A percentile compares a stretch with the other conserved stretches of the same genome.
Conservation (phyloP, 2,797 vertebrate species). For the Onychomys torridus region DNA sequence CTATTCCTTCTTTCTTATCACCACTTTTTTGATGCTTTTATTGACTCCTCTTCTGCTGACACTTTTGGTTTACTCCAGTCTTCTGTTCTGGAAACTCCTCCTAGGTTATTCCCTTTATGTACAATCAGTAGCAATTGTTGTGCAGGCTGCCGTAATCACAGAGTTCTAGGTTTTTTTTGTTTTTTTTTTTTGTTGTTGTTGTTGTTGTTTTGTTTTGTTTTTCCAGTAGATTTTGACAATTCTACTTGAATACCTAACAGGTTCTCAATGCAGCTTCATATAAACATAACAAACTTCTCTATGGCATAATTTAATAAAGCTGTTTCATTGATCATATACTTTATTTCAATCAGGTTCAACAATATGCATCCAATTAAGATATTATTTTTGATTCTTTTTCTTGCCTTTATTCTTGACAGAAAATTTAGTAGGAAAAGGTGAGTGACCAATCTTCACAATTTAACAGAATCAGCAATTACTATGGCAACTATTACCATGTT, state of each 20-base stretch:
- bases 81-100: background rate
- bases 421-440: background rate
- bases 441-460: background rate
- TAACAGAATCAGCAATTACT: background rate
- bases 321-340: background rate
- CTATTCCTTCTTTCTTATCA: background rate
- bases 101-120: background rate
- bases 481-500: background rate
- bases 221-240: background rate
- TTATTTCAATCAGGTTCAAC: background rate
- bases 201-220: background rate
- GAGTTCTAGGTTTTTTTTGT: too few species aligned
- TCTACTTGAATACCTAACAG: background rate
- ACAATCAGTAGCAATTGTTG: background rate
- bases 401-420: background rate
- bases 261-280: background rate
- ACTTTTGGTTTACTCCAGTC: background rate
- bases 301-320: background rate
- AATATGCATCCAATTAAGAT: background rate
- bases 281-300: background rate
- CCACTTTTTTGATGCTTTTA: background rate
- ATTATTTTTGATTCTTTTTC: background rate
- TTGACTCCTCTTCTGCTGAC: background rate
- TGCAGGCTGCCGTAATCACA: background rate
- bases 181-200: too few species aligned